These are phyloP conservation scores for Mormoops blainvillei DNA, from an alignment of 2,113 vertebrate species.

Conservation along the genomic window DNA sequence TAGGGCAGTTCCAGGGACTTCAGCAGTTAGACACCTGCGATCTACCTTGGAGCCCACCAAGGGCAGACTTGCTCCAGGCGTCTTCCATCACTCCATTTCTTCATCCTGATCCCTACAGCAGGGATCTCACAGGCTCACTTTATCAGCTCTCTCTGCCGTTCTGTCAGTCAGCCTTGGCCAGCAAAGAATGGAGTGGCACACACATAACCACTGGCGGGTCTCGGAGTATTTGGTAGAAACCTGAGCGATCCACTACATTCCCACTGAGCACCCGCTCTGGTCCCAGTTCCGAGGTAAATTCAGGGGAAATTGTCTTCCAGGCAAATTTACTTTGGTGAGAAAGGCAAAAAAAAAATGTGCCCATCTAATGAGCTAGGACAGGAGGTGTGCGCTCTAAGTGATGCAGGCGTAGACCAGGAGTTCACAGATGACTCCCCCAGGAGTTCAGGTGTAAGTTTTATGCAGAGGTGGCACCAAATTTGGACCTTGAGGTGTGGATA, in stretches of 20 bases:
- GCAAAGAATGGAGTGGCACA: background rate
- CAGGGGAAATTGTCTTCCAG: background rate
- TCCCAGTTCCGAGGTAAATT: background rate
- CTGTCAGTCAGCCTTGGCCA: background rate
- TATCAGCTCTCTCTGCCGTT: background rate
- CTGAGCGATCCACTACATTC: rapidly evolving
- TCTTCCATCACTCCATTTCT: background rate
- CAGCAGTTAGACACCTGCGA: background rate
- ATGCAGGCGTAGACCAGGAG: background rate
- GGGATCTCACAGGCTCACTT: background rate
- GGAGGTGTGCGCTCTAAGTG: rapidly evolving
- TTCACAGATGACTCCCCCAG: background rate
- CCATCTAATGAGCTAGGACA: background rate
- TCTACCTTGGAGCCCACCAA: background rate
- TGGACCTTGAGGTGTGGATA: background rate
- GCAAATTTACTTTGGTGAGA: background rate
- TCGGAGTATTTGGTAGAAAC: no score
- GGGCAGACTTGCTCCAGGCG: background rate
- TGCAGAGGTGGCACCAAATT: background rate
- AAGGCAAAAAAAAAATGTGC: background rate
- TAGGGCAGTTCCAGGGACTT: background rate
- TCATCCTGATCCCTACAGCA: background rate
- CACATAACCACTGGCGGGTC: background rate
- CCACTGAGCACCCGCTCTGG: rapidly evolving
- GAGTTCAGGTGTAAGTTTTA: background rate